Evolutionary conservation across 2,113 vertebrate species (phyloP), one percentile per base, ranked within the genome.

Genomic region (Protomyctophum bolini): DNA sequence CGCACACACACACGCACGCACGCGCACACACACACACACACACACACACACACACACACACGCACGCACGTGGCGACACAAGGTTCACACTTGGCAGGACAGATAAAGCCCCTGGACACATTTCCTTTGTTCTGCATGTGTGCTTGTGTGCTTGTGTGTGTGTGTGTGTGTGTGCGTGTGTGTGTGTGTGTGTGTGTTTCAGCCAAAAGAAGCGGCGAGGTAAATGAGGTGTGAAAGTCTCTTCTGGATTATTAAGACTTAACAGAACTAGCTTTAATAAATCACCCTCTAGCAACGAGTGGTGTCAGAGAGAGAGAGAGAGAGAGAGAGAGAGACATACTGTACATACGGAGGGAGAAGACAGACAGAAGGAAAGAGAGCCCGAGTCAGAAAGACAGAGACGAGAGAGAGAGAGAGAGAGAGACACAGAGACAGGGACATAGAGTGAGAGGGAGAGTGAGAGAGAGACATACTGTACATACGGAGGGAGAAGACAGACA

Each of bases 201-300:
- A 84, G 88, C 91, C 92, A 91, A 92, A 87, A 91, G 79, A 85
- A 91, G 79, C 87, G 89, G 82, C 87, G 88, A 87, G 90, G 87
- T 92, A 93, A 93, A 94, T 93, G 90, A 90, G 85, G 86, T 93
- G 90, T 93, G 92, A 93, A 93, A 92, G 89, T 90, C 92, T 89
- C 86, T 87, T 89, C 86, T 87, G 88, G 86, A 92, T 94, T 94
- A 93, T 93, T 92, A 92, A 91, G 92, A 93, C 93, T 93, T 91
- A 93, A 93, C 89, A 88, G 84, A 82, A 90, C 82, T 73, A 78
- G 77, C 83, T 90, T 21, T 91, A 92, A 92, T 94, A 93, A 93
- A 93, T 94, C 93, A 93, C 80, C 79, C 84, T 50, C 70, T 67
- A 79, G 87, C 86, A 62, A 8, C 66, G 73, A 80, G 80, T 76